Conservation (phyloP, 2,888 invertebrate genomes). For the Choristoneura rosaceana region DNA sequence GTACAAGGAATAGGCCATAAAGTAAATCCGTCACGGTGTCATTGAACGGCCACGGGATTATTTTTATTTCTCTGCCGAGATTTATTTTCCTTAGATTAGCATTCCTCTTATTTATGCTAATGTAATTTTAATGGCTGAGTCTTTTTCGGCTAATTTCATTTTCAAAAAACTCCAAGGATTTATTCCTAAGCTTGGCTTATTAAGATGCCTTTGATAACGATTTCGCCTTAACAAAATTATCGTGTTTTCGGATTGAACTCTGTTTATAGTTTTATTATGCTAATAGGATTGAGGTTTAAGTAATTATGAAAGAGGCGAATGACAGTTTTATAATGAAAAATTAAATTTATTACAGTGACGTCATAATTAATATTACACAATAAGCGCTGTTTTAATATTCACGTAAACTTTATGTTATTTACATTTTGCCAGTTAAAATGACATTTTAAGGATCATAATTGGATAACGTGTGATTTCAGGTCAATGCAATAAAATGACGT, state of each 20-base stretch:
- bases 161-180: constrained; percentile 79
- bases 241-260: constrained; percentile 54
- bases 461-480: no score
- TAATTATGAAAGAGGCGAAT: constrained; percentile 8
- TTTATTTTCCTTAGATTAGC: constrained; percentile 85
- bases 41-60: constrained; percentile 74
- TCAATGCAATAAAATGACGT: no score
- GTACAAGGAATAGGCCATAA: constrained; percentile 42
- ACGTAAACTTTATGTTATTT: no score
- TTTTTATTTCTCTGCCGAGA: constrained; percentile 80
- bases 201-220: constrained; percentile 73
- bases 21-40: constrained; percentile 70
- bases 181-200: constrained; percentile 78
- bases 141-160: constrained; percentile 84
- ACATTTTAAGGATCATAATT: no score
- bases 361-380: no score
- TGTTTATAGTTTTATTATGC: constrained; percentile 34
- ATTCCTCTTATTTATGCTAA: constrained; percentile 85
- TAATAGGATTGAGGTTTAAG: constrained; percentile 16
- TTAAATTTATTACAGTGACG: not conserved
- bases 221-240: constrained; percentile 74
- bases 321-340: not conserved
- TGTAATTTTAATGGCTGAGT: constrained; percentile 84
- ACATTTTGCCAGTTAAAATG: no score
- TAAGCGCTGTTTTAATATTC: no score